Evolutionary conservation across 2,888 invertebrate species (phyloP), one percentile per base, ranked within the genome.

Genomic region (Nomada lathburiana): DNA sequence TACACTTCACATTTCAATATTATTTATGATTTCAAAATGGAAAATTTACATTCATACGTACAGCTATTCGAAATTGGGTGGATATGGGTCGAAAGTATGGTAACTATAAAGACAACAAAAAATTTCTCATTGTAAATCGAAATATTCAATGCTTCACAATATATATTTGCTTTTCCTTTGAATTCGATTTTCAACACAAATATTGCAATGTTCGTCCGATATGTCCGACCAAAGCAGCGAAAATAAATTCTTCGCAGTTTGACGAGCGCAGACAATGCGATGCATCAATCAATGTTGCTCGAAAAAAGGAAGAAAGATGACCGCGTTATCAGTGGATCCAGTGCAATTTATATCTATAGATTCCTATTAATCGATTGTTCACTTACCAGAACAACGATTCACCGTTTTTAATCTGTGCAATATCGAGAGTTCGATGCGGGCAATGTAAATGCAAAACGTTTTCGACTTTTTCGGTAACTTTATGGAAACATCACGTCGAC

Each of bases 301-400:
- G 26, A 26, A 26, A 26, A 26, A 2, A 2, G 26, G 26, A 26
- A 26, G 26, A 26, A 26, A 26, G 26, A 26, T 26, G 26, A 1
- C 26, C 26, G 26, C 26, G 26, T 26, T 36, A 9, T n/a, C 36
- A n/a, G 63, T 23, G 7, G 20, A 16, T 10, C 10, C 16, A 16
- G 10, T 2, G 26, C 26, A 64, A 57, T 65, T 57, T 59, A 59
- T 73, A 36, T 36, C 13, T 65, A 23, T 11, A 7, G 13, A 9
- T 62, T n/a, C 44, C 20, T 59, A 23, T 47, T 44, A 26, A 47
- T n/a, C 62, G 60, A 44, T 20, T 29, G 60, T 62, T 52, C 42
- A 23, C 26, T 69, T 62, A 44, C 52, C 68, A 16, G 20, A 60
- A 60, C 2, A 9, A 29, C 36, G 10, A 0, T 18, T 2, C 36